Base-by-base conservation (phyloP, 2,797 vertebrate species). In the Myotis findleyi region DNA sequence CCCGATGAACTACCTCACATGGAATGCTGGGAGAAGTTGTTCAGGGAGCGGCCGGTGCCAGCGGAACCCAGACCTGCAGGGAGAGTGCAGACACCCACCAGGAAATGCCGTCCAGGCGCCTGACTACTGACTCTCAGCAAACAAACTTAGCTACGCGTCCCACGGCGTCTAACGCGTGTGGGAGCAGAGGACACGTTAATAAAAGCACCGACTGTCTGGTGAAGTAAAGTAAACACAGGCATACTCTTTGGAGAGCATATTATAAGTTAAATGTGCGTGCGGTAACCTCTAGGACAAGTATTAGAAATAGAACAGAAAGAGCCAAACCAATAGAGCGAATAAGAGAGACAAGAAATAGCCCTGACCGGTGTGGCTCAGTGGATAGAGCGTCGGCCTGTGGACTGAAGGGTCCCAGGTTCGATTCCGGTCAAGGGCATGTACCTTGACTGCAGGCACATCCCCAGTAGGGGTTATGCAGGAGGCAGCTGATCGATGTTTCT, bases 31-130 rank as follows among this genome's bases (percentile, higher is more conserved):
- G 11, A 33, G 7, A 11, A 75, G 72, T 53, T 69, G 3, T 53
- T 66, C 14, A 68, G 25, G 16, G 64, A 57, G n/a, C 25, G 5
- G 8, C 55, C 10, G 1, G 55, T n/a, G 53, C 7, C 17, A 44
- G 62, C 11, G 18, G 64, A 77, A 64, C 16, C 18, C 1, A n/a
- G 21, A 62, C 9, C 71, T 66, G n/a, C 5, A 64, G 53, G 47
- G 44, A 30, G n/a, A 53, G 9, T 18, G 57, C 23, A 27, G 30
- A 6, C 3, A 13, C 12, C 33, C 27, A 17, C 8, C 47, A 57
- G 25, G 55, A 62, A 59, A 0, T 23, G 64, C 6, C 5, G 36
- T 25, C 30, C 25, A 6, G 7, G 14, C 0, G 21, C 17, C 6
- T 51, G 12, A 2, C 11, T 25, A 47, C 3, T 27, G 4, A 53